Conservation (phyloP, 2,888 invertebrate species). For the Euplexia lucipara region DNA sequence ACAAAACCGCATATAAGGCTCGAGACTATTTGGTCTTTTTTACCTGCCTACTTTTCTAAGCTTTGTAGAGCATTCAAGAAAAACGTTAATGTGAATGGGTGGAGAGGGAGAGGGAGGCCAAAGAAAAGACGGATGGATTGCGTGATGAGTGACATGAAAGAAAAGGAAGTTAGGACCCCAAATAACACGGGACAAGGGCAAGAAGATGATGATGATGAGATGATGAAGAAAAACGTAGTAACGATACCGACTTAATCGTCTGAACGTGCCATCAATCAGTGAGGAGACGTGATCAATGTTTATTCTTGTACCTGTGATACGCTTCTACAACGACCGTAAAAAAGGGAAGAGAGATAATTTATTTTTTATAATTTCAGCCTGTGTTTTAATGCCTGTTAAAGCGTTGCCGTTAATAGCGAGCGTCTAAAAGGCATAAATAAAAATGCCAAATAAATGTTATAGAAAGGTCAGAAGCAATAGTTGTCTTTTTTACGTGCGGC, state of each 20-base stretch:
- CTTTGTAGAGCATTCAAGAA: neutral
- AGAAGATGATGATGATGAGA: no score
- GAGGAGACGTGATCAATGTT: slow-evolving; percentile 23
- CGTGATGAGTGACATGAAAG: no score
- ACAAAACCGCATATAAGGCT: neutral
- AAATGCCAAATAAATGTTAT: no score
- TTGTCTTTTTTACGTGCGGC: no score
- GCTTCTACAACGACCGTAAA: neutral
- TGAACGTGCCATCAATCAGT: slow-evolving; percentile 38
- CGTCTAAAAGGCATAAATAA: slow-evolving; percentile 16
- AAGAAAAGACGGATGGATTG: no score
- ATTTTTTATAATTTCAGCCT: neutral
- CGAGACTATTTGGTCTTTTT: neutral
- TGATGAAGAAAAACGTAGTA: neutral
- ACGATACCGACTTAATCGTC: slow-evolving; percentile 13
- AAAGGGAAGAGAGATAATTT: neutral
- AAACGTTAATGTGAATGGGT: no score
- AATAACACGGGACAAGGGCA: no score
- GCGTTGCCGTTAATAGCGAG: neutral
- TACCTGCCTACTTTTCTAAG: neutral
- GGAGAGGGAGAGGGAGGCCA: no score
- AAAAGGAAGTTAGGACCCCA: no score
- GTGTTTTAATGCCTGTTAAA: slow-evolving; percentile 11
- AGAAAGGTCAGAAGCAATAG: no score
- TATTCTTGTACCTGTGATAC: neutral